phyloP scores from a whole-genome alignment of 2,797 vertebrate species.

The Xenops minutus region DNA sequence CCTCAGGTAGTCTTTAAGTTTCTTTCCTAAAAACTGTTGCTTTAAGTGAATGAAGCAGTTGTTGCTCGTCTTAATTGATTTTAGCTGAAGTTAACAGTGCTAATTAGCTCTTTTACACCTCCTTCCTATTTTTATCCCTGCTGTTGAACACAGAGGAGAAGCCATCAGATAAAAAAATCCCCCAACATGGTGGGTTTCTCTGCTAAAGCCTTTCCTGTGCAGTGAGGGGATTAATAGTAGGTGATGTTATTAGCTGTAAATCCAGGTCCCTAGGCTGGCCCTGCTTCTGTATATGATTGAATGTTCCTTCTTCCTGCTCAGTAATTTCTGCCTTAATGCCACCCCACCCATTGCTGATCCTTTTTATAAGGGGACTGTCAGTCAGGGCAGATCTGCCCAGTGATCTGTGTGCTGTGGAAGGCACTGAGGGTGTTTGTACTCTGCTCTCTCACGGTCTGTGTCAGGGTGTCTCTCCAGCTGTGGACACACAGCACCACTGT shows the following conservation, averaged over 20 bases:
- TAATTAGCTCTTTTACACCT: not conserved
- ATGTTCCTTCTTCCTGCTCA: not conserved
- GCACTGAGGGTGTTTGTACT: accelerated
- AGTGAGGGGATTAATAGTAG: not conserved
- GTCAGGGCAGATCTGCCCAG: not conserved
- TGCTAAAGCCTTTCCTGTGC: not conserved
- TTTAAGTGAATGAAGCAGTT: not conserved
- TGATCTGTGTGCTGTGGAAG: accelerated
- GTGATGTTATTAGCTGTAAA: slow-evolving; percentile 1
- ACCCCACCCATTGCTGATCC: not conserved
- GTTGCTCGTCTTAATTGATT: not conserved
- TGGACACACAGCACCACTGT: accelerated
- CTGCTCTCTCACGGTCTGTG: not conserved
- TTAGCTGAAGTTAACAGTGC: not conserved
- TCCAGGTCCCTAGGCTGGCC: not conserved
- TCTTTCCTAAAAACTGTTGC: not conserved
- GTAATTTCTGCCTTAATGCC: not conserved
- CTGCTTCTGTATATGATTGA: not conserved
- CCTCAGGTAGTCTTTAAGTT: not conserved
- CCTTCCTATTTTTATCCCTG: not conserved
- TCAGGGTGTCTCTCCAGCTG: not conserved
- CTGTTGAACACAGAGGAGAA: not conserved
- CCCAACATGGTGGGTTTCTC: not conserved
- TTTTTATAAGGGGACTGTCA: not conserved
- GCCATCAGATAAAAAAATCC: not conserved